phyloP scores from a whole-genome alignment of 2,797 vertebrate species.

The Poecilia velifera region DNA sequence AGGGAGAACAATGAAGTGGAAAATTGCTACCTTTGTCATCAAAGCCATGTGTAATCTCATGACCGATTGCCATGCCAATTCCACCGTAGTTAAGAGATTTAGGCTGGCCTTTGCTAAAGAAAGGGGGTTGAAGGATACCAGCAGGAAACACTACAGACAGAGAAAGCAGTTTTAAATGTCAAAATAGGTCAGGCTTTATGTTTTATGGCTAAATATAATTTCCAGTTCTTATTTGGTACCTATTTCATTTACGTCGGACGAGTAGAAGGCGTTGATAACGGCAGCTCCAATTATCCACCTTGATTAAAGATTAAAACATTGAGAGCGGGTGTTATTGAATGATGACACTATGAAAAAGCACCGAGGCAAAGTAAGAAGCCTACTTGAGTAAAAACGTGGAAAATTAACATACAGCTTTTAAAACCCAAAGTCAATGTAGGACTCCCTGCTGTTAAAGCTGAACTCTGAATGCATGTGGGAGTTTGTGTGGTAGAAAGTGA shows the following conservation, averaged over 20 bases:
- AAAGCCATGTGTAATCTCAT: constrained; percentile 97
- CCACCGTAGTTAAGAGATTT: constrained; percentile 92
- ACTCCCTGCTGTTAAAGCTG: constrained; percentile 43
- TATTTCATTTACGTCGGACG: constrained; percentile 94
- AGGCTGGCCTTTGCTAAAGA: constrained; percentile 92
- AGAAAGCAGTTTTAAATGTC: not conserved
- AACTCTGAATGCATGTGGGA: constrained; percentile 56
- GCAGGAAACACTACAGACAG: constrained; percentile 90
- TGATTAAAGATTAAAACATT: constrained; percentile 2
- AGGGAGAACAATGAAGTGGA: constrained; percentile 17
- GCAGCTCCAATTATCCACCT: constrained; percentile 97
- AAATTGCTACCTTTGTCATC: constrained; percentile 90
- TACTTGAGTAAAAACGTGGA: constrained; percentile 34
- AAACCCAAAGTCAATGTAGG: constrained; percentile 51
- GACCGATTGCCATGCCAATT: constrained; percentile 97
- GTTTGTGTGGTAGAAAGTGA: constrained; percentile 66
- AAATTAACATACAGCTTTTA: constrained; percentile 57
- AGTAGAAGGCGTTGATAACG: constrained; percentile 97
- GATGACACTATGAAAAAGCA: not conserved
- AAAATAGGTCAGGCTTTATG: not conserved
- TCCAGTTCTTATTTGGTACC: constrained; percentile 80
- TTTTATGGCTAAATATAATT: not conserved
- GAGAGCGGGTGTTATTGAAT: not conserved
- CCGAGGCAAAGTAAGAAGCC: constrained; percentile 15
- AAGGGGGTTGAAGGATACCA: constrained; percentile 94